Evolutionary conservation across 92 coral and sea anemone genomes (phyloP), one percentile per base, ranked within the genome.

Genomic region (Phenganax marumi): DNA sequence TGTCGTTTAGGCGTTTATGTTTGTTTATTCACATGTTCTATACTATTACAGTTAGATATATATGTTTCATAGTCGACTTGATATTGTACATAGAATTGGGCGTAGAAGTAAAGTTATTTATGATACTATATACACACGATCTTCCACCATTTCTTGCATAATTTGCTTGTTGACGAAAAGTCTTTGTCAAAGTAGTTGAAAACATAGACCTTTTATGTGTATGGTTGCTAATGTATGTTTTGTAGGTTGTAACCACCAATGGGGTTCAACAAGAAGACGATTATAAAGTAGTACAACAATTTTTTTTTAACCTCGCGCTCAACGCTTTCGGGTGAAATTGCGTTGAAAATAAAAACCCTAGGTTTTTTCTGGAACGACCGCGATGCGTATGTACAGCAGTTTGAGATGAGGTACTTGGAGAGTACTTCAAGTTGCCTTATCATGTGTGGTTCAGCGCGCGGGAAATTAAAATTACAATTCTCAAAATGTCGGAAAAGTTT

Each of bases 61-160:
- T 62, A 62, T 62, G 25, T 62, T 62, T 21, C 65, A 58, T 25
- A 25, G 43, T 66, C 43, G 43, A 66, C 49, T 66, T 66, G 5
- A 33, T 1, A 66, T 66, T 66, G 72, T 66, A 66, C 72, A 66
- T 66, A 66, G 72, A 66, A 66, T 66, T 66, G 50, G 72, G 24
- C 26, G 43, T 66, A 66, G 72, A 7, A 33, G 72, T 66, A 62
- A 62, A 62, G 43, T 19, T 62, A 66, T 66, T 66, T 66, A 66
- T 66, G 72, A 10, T 66, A 33, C 26, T 10, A 66, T 2, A 33
- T 1, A 33, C 43, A 33, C 43, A 33, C 43, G 43, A 33, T 33
- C 43, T 33, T 33, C 43, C 43, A 33, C 43, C 43, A 33, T 33
- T 2, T 33, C 5, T 2, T 1, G 43, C 43, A 33, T 33, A 33